phyloP scores from a whole-genome alignment of 2,797 vertebrate species.

The Phyllotis vaccarum region DNA sequence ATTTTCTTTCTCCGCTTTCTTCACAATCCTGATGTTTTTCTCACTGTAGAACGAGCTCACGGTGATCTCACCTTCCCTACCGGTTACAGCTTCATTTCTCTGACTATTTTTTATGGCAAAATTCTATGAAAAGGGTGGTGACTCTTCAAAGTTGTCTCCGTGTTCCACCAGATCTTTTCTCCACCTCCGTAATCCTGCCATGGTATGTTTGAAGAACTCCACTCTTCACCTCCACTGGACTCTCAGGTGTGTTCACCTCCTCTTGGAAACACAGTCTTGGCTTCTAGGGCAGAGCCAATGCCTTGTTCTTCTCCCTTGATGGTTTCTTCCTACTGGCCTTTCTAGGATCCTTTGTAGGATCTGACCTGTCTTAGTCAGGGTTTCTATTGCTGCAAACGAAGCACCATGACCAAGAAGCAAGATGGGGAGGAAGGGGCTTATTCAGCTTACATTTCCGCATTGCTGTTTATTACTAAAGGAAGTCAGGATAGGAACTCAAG shows the following conservation, averaged over 20 bases:
- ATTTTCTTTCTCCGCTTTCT: neutral
- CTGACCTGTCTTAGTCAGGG: too few species aligned
- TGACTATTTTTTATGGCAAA: neutral
- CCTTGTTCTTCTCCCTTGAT: neutral
- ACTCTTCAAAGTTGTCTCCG: neutral
- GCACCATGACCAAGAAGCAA: too few species aligned
- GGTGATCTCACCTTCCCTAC: neutral
- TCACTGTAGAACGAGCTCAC: neutral
- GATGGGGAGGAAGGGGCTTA: too few species aligned
- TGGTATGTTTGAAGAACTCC: neutral
- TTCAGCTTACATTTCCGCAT: too few species aligned
- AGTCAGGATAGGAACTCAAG: too few species aligned
- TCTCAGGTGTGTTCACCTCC: neutral
- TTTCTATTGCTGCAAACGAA: too few species aligned
- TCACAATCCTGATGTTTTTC: neutral
- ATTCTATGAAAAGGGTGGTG: neutral
- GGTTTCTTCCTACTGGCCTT: neutral
- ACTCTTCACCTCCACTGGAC: neutral
- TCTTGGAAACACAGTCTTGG: neutral
- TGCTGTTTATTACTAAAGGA: too few species aligned
- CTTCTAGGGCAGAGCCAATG: neutral
- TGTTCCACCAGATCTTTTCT: neutral
- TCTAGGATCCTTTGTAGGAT: neutral
- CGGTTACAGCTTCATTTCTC: neutral
- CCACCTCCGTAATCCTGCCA: neutral